Evolutionary conservation across 2,113 vertebrate species (phyloP).

Genomic region (Turdus rufiventris): DNA sequence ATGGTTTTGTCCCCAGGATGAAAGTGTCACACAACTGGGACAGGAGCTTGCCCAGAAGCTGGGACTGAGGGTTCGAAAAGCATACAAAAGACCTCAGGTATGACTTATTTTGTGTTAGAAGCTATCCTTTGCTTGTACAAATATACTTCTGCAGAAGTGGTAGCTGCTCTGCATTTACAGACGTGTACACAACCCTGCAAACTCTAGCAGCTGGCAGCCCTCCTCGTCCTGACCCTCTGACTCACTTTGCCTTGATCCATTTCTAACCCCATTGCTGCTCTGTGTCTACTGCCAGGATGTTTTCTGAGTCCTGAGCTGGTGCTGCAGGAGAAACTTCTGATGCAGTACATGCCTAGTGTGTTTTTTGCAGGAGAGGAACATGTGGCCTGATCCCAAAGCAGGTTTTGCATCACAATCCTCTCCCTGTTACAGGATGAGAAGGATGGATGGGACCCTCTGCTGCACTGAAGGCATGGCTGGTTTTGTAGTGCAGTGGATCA

Average conservation of each 20-base stretch:
- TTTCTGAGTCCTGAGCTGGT: background rate
- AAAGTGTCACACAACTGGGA: constrained; percentile 85
- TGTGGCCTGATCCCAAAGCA: background rate
- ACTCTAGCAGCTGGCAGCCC: background rate
- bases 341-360: background rate
- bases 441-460: background rate
- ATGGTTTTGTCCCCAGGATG: constrained; percentile 76
- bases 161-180: background rate
- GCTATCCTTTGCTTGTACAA: background rate
- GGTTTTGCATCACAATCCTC: background rate
- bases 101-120: background rate
- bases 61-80: constrained; percentile 84
- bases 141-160: background rate
- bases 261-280: background rate
- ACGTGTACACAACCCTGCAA: background rate
- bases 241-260: background rate
- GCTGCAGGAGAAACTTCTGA: background rate
- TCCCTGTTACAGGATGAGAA: background rate
- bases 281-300: background rate
- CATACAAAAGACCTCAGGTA: constrained; percentile 85
- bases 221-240: background rate
- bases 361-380: background rate
- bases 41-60: constrained; percentile 87
- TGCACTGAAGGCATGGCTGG: background rate
- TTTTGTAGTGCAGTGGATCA: background rate